Evolutionary conservation across 2,888 invertebrate genomes (phyloP), one percentile per base, ranked within the genome.

Genomic region (Horisme vitalbata): DNA sequence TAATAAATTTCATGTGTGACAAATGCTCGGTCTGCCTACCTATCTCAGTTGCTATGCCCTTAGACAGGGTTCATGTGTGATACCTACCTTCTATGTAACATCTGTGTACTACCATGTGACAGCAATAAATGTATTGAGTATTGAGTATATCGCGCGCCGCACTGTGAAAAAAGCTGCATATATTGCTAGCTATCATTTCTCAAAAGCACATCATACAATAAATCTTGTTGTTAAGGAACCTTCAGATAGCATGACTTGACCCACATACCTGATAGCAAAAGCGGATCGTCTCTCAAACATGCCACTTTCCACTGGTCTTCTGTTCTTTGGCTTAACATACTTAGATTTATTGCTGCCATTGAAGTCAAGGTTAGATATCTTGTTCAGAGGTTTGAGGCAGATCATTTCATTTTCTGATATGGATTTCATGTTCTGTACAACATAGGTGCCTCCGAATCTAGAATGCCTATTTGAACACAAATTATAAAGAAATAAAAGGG

Each of bases 391-490:
- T 76, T 96, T 97, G 76, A 98, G 95, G 71, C 95, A 95, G 64
- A 99, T 95, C 48, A 97, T 87, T 69, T 97, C 96, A 67, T 95
- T 95, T 56, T 97, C 95, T 58, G 96, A 95, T 70, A 98, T 94
- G 12, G 98, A 97, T 83, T 98, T 98, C 92, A 99, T 93, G 75
- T 98, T 97, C 76, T 95, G 93, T 10, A 99, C 93, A 0, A 96
- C 94, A 86, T 94, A 99, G 5, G 98, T 97, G 36, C 99, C 98
- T 20, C 97, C 97, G 77, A 99, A 99, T 54, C 96, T 93, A 0
- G 98, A 97, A 84, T 97, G 97, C 63, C 98, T 95, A 49, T 68
- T 61, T n/a, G 36, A 12, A 41, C 31, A 37, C 13, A 31, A 9
- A 7, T 27, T 12, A 5, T 11, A 43, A n/a, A 24, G 11, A 20